These are phyloP conservation scores for Struthio camelus DNA, from an alignment of 2,113 vertebrate species.

Conservation along the genomic window DNA sequence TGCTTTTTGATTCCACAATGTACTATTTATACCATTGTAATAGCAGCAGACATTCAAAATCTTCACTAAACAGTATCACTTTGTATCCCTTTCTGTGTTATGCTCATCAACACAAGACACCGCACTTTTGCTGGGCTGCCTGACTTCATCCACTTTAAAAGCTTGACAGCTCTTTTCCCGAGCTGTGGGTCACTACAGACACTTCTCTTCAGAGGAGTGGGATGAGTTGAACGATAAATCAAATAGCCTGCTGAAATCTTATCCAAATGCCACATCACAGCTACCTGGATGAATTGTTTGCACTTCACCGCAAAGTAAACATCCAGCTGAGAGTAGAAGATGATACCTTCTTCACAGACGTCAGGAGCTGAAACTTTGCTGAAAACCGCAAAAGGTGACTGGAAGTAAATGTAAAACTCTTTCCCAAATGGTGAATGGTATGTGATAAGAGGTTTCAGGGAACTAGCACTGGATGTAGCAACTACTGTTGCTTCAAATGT, in stretches of 20 bases:
- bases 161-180: neutral
- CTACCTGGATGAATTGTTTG: neutral
- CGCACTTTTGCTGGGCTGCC: neutral
- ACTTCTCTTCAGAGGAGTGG: neutral
- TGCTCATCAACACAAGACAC: neutral
- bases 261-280: constrained; percentile 8
- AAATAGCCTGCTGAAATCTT: constrained; percentile 28
- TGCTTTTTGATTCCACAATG: neutral
- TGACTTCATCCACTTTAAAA: neutral
- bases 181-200: neutral
- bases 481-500: neutral
- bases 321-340: neutral
- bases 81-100: neutral
- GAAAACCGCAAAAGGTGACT: neutral
- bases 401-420: neutral
- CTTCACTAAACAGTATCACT: neutral
- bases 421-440: neutral
- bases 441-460: rapidly evolving
- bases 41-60: neutral
- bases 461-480: neutral
- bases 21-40: neutral
- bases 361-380: neutral
- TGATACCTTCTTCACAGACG: neutral
- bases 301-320: constrained; percentile 20
- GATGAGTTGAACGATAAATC: neutral